Evolutionary conservation across 2,797 vertebrate species (phyloP).

Genomic region (Hippocampus kuda): DNA sequence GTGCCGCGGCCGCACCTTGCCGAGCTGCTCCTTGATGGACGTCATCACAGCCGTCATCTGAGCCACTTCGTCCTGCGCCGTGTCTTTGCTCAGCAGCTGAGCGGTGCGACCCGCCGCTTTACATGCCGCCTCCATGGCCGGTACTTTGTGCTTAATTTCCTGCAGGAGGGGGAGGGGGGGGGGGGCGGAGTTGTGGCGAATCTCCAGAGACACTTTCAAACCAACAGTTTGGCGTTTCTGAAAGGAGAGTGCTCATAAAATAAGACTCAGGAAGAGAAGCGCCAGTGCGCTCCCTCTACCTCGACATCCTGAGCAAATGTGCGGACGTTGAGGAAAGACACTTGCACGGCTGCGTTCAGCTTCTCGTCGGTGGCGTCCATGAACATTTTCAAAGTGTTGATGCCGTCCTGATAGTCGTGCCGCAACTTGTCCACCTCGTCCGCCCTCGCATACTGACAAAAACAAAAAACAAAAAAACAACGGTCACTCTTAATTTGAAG

Average conservation of each 20-base stretch:
- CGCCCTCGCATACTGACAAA: conserved; percentile 80
- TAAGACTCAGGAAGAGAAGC: neutral
- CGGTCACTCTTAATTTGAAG: neutral
- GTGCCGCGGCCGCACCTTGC: conserved; percentile 66
- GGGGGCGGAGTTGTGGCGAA: neutral
- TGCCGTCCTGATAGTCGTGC: conserved; percentile 81
- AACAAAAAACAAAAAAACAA: neutral
- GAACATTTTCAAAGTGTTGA: conserved; percentile 77
- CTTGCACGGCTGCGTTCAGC: conserved; percentile 75
- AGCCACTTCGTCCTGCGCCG: conserved; percentile 76
- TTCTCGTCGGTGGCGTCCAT: conserved; percentile 78
- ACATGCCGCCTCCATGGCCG: conserved; percentile 84
- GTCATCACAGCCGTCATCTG: conserved; percentile 79
- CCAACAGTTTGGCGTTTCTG: too few species aligned
- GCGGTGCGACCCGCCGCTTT: conserved; percentile 79
- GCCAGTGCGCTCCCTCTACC: conserved; percentile 50
- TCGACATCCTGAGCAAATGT: conserved; percentile 87
- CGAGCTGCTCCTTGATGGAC: conserved; percentile 82
- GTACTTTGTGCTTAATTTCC: conserved; percentile 87
- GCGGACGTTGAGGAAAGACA: conserved; percentile 87
- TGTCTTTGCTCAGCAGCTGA: conserved; percentile 87
- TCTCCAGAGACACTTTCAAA: too few species aligned
- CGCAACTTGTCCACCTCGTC: conserved; percentile 87
- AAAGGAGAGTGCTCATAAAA: neutral
- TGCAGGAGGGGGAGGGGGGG: conserved; percentile 28